Base-by-base conservation (phyloP, 2,113 vertebrate genomes). In the Pao palembangensis region DNA sequence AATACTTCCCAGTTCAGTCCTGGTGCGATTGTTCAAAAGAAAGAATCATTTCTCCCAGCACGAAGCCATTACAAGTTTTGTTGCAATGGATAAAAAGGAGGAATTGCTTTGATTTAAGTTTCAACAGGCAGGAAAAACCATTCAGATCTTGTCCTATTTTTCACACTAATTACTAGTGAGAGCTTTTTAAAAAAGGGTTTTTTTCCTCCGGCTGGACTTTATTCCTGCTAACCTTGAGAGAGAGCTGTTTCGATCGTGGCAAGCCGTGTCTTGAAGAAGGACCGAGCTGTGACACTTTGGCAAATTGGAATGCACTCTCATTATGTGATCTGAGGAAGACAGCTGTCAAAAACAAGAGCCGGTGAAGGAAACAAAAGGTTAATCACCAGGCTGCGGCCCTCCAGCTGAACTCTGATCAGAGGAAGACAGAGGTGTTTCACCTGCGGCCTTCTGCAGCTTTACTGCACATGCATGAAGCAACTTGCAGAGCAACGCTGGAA, bases 281-380 rank as follows among this genome's bases (percentile, higher is more conserved):
- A 59, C 58, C 69, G 52, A n/a, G 63, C 71, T 46, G 67, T 77
- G 75, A 51, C 72, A 73, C 71, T 83, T 53, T 48, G 20, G 69
- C 61, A 55, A 58, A 58, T 42, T 64, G 65, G 53, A 67, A 67
- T 71, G 61, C 4, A 0, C 49, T 20, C 54, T 62, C 61, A 56
- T 71, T 64, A 60, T 59, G 63, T 55, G 64, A 73, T 77, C 50
- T 43, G 41, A 69, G 61, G 15, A 38, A 64, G 58, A 71, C 68
- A 20, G 43, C 69, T 67, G 60, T 78, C 72, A 82, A 52, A 64
- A 75, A 77, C 3, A 8, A n/a, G 19, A 50, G 53, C 53, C 1
- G 46, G 41, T 67, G 63, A 60, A 65, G 66, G 53, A 67, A 73
- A 61, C 69, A 66, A 61, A 58, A 61, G 43, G 57, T 52, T n/a